Evolutionary conservation across 2,888 invertebrate genomes (phyloP).

Genomic region (Pteria penguin): DNA sequence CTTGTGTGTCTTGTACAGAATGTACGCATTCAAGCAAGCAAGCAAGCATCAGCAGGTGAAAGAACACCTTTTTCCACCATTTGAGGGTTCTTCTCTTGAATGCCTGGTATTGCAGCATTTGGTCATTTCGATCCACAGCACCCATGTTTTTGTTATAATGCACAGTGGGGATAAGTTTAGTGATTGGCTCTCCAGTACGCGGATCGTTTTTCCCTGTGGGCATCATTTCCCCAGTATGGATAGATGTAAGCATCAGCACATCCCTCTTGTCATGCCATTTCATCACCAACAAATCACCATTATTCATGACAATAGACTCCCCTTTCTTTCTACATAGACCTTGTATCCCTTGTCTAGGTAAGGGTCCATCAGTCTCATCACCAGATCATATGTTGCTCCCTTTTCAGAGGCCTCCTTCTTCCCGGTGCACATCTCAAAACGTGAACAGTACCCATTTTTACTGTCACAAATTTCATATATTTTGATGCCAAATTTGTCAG

Average conservation of each 20-base stretch:
- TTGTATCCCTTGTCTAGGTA: constrained; percentile 33
- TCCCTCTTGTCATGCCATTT: constrained; percentile 25
- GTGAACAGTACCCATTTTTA: constrained; percentile 14
- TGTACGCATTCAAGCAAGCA: constrained; percentile 33
- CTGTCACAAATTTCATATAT: constrained; percentile 17
- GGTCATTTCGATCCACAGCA: constrained; percentile 42
- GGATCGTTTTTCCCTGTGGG: constrained; percentile 2
- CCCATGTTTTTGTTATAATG: constrained; percentile 44
- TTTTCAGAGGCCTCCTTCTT: background rate
- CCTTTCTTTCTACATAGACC: constrained; percentile 39
- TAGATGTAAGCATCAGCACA: constrained; percentile 2
- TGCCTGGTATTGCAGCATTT: constrained; percentile 38
- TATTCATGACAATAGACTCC: constrained; percentile 27
- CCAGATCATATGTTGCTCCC: constrained; percentile 20
- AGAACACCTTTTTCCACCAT: constrained; percentile 49
- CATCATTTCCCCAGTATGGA: background rate
- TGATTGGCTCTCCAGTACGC: background rate
- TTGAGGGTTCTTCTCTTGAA: constrained; percentile 40
- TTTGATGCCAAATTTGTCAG: constrained; percentile 23
- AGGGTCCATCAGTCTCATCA: constrained; percentile 14
- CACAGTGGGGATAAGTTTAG: background rate
- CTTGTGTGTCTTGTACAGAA: constrained; percentile 35
- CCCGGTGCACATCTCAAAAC: constrained; percentile 16
- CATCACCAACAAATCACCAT: constrained; percentile 9
- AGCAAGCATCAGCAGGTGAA: constrained; percentile 33